phyloP scores from a whole-genome alignment of 2,113 vertebrate genomes.

The Neomonachus schauinslandi region DNA sequence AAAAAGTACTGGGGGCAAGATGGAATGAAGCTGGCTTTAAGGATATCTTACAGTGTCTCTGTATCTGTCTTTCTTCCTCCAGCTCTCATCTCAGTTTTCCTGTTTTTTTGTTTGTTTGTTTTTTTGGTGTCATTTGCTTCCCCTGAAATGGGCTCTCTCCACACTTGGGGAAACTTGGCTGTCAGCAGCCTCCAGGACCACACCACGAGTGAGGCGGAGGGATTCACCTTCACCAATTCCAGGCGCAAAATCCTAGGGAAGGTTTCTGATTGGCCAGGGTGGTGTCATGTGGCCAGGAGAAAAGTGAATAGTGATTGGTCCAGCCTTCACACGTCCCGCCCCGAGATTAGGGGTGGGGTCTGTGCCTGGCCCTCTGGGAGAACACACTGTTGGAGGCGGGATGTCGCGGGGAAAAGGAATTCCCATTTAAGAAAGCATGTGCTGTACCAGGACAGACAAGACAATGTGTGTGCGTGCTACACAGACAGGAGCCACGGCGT shows the following conservation, averaged over 20 bases:
- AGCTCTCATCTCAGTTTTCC: neutral
- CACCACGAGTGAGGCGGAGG: neutral
- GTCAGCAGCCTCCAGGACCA: neutral
- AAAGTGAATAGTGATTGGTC: neutral
- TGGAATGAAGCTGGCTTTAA: neutral
- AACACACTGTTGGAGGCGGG: neutral
- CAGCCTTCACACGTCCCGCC: neutral
- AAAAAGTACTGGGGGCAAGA: neutral
- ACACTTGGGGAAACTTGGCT: neutral
- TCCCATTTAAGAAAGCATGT: neutral
- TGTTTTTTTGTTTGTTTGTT: neutral
- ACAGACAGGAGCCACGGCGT: neutral
- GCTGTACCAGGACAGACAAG: neutral
- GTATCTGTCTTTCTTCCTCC: neutral
- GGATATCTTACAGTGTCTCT: neutral
- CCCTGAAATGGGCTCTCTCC: neutral
- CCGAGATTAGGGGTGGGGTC: neutral
- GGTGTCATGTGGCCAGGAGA: neutral
- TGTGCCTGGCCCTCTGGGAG: neutral
- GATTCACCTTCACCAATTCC: neutral
- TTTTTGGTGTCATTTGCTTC: neutral
- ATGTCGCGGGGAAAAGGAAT: neutral
- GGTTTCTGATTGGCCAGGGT: neutral
- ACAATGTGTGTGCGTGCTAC: neutral
- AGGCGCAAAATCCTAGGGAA: neutral